Conservation (phyloP, 2,797 vertebrate genomes). For the Taeniopygia guttata region DNA sequence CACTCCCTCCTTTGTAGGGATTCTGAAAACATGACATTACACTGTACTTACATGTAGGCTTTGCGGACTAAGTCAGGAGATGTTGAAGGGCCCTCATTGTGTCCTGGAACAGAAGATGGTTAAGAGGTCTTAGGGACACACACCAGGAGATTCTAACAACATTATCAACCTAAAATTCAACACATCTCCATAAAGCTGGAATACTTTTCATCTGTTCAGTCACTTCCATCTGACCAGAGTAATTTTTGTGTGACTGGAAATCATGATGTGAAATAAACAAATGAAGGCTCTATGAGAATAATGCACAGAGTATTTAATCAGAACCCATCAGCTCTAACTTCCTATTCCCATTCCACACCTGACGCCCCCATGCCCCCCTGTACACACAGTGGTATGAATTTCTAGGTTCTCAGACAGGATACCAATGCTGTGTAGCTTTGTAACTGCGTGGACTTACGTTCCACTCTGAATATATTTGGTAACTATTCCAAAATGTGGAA, state of each 20-base stretch:
- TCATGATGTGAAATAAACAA: not conserved
- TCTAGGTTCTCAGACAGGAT: not conserved
- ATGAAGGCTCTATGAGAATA: not conserved
- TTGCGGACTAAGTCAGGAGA: not conserved
- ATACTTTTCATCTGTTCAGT: not conserved
- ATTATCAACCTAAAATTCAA: not conserved
- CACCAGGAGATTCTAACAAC: not conserved
- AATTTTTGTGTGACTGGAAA: not conserved
- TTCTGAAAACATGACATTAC: not conserved
- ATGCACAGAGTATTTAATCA: not conserved
- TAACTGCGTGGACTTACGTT: not conserved
- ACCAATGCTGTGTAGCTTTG: not conserved
- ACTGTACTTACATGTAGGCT: not conserved
- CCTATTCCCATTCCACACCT: not conserved
- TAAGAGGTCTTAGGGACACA: conserved; percentile 4
- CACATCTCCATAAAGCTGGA: not conserved
- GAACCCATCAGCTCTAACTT: not conserved
- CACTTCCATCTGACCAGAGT: not conserved
- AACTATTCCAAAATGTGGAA: not conserved
- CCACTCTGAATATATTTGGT: not conserved
- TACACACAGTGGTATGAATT: not conserved
- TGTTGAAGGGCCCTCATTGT: conserved; percentile 37
- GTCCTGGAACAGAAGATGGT: conserved; percentile 22
- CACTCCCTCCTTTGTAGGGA: not conserved
- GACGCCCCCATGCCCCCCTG: fast-evolving